Base-by-base conservation (phyloP, 1,140 invertebrate species). In the Drosophila kohkoa region DNA sequence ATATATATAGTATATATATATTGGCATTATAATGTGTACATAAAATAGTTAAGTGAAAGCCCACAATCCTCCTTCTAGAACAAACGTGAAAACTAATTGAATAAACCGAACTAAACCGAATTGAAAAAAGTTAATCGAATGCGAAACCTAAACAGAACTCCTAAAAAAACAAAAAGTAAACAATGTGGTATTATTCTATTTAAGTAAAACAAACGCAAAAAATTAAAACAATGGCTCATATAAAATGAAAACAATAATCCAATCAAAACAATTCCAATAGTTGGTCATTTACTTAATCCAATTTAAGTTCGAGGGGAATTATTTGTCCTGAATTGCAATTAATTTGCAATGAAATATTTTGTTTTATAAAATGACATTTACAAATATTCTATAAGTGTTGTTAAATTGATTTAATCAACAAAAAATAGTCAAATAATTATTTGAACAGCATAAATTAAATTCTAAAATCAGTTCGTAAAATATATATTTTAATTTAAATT, bases 171-270 rank as follows among this genome's bases (percentile, higher is more conserved):
- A 25, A 25, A 25, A 25, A 25, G 3, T 3, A 25, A 65, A 68
- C 54, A 55, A 66, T 88, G 85, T 88, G 85, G 85, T 88, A 83
- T 78, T 75, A 80, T 87, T 87, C 80, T 83, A 77, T 87, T 66
- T 41, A 87, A 87, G 83, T 87, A 77, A 88, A 88, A 57, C 49
- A 68, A 13, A 25, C 10, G n/a, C 32, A 60, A 62, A 8, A 7
- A 49, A 45, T 55, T 43, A 75, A 58, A 20, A 66, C 62, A 73
- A 71, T 51, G 51, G 76, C 83, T 88, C 79, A 73, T 62, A 30
- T 10, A 41, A 11, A 77, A 58, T 43, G 16, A 38, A 51, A 46
- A 57, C 43, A 57, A 46, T 62, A 82, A 67, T 41, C 55, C 25
- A 71, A 51, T 46, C 35, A 38, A 10, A 38, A 38, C 35, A 11